Base-by-base conservation (phyloP, 2,797 vertebrate genomes). In the Chloroceryle amazona region DNA sequence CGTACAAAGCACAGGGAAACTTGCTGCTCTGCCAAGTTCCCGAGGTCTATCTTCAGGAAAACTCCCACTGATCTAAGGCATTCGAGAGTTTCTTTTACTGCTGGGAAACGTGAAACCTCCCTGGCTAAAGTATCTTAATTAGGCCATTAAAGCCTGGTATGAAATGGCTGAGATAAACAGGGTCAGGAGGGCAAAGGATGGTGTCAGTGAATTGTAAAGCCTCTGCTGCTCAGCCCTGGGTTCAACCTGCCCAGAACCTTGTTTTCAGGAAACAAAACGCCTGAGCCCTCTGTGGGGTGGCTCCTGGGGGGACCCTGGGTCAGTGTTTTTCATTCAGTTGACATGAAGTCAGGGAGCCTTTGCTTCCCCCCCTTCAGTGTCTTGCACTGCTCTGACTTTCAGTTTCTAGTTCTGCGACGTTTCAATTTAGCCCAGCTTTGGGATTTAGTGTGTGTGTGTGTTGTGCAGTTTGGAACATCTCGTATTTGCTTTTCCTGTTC, bases 41-140 rank as follows among this genome's bases (percentile, higher is more conserved):
- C 35, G 52, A 90, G 92, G 83, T n/a, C 71, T 44, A 3, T 76
- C 33, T 44, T 74, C 57, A 58, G 68, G n/a, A 91, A 92, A 87
- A 81, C 81, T 85, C 68, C 78, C 52, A n/a, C 33, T 73, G 51
- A 61, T 47, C 21, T 46, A 37, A 90, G 54, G 62, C 71, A 88
- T 0, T 28, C 41, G 66, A 52, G 81, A 35, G 35, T 93, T 81
- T 91, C 41, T 35, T 79, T 73, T 68, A 39, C 72, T 78, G 81
- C 65, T 61, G 46, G 78, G 81, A 93, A 95, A 93, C 1, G 3
- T 55, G 67, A 93, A 81, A 92, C 81, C 2, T 10, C 41, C n/a
- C 41, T 25, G 25, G 57, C 66, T 92, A 4, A 91, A 90, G 54
- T 68, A 83, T 35, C 85, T 91, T 91, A 81, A 94, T 87, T 82